A percentile compares a stretch with the other conserved stretches of the same genome.
Conservation (phyloP, 2,888 invertebrate species). For the Diachrysia chrysitis region DNA sequence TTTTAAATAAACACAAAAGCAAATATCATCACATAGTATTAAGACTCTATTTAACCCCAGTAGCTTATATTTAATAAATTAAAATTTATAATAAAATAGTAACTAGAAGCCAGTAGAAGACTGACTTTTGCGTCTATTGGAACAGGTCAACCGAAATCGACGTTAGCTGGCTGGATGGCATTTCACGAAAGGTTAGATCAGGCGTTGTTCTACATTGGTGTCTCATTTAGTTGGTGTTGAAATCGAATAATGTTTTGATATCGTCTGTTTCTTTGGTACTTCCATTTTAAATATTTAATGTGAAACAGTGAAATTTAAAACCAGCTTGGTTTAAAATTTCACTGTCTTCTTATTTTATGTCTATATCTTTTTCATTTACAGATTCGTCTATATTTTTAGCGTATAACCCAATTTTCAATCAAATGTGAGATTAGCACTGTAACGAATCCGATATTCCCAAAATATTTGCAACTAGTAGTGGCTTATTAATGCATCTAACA, state of each 20-base stretch:
- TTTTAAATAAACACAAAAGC: neutral
- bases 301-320: no score
- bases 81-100: neutral
- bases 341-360: neutral
- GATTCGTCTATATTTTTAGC: conserved; percentile 13
- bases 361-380: conserved; percentile 15
- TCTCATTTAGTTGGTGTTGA: neutral
- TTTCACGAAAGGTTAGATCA: conserved; percentile 1
- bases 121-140: neutral
- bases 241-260: conserved; percentile 5
- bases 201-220: neutral
- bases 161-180: neutral
- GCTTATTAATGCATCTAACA: conserved; percentile 30
- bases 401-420: conserved; percentile 28
- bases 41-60: neutral
- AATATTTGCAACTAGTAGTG: conserved; percentile 34
- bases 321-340: no score
- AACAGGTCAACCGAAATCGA: conserved; percentile 5
- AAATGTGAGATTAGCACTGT: conserved; percentile 20
- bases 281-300: neutral
- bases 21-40: neutral
- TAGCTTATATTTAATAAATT: neutral
- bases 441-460: conserved; percentile 40
- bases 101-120: neutral
- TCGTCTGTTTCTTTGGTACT: no score